These are phyloP conservation scores for Octodon degus DNA, from an alignment of 2,113 vertebrate species.

Conservation along the genomic window DNA sequence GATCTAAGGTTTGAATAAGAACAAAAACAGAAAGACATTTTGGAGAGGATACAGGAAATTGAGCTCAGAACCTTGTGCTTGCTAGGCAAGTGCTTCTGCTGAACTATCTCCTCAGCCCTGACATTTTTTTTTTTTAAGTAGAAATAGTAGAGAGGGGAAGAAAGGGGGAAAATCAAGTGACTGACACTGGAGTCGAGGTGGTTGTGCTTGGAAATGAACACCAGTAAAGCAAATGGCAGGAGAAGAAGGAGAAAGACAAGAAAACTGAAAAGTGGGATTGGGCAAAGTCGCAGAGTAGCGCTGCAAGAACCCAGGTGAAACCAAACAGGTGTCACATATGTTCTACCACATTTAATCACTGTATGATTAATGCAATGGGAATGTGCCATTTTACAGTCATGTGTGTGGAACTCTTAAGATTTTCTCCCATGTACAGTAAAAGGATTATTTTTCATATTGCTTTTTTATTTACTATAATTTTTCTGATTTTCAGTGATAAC, in stretches of 20 bases:
- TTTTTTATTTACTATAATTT: slow-evolving; percentile 15
- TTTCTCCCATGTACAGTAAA: not conserved
- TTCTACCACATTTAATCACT: not conserved
- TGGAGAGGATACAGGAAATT: too few relatives aligned
- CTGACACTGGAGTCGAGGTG: not conserved
- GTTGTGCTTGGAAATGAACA: not conserved
- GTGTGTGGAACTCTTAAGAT: not conserved
- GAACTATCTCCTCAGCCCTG: too few relatives aligned
- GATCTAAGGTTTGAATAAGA: not conserved
- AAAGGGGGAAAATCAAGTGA: not conserved
- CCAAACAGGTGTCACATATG: not conserved
- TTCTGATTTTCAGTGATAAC: not conserved
- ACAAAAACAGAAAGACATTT: not conserved
- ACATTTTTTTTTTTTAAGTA: not conserved
- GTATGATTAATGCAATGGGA: not conserved
- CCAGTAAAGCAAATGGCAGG: not conserved
- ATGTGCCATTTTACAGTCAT: not conserved
- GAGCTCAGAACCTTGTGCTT: too few relatives aligned
- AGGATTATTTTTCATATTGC: not conserved
- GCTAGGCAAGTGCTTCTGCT: too few relatives aligned
- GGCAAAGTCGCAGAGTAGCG: not conserved
- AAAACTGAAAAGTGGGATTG: not conserved
- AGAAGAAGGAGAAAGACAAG: not conserved
- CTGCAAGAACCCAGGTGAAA: not conserved
- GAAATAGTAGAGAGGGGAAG: not conserved